Evolutionary conservation across 2,113 vertebrate species (phyloP).

Genomic region (Orycteropus afer): DNA sequence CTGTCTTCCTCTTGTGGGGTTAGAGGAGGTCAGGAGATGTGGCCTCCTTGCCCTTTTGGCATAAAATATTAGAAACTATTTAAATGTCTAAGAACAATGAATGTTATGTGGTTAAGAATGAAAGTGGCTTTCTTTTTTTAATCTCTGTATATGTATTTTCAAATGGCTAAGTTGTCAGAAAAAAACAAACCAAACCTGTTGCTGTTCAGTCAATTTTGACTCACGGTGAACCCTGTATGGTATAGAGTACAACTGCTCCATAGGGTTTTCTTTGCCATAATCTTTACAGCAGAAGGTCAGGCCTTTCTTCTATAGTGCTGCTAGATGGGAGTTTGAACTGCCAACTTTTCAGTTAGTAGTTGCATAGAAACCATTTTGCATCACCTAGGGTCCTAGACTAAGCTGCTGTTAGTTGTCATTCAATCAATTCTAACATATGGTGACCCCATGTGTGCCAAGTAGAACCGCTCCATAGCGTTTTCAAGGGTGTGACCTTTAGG

Average conservation of each 20-base stretch:
- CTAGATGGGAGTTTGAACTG: not conserved
- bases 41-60: too few relatives aligned
- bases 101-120: not conserved
- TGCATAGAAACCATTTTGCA: not conserved
- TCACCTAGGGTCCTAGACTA: not conserved
- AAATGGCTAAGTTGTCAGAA: constrained; percentile 1
- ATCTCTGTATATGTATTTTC: not conserved
- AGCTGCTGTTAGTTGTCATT: not conserved
- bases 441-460: not conserved
- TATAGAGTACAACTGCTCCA: not conserved
- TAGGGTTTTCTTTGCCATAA: not conserved
- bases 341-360: not conserved
- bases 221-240: too few relatives aligned
- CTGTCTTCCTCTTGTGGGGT: too few relatives aligned
- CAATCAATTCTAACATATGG: not conserved
- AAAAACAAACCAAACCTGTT: not conserved
- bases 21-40: too few relatives aligned
- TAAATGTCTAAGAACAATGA: too few relatives aligned
- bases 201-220: not conserved
- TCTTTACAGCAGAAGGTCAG: not conserved
- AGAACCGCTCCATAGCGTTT: not conserved
- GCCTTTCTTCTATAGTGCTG: not conserved
- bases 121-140: not conserved
- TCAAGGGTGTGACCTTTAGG: not conserved
- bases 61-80: too few relatives aligned